Base-by-base conservation (phyloP, 1,140 invertebrate genomes). In the Trachymyrmex septentrionalis region DNA sequence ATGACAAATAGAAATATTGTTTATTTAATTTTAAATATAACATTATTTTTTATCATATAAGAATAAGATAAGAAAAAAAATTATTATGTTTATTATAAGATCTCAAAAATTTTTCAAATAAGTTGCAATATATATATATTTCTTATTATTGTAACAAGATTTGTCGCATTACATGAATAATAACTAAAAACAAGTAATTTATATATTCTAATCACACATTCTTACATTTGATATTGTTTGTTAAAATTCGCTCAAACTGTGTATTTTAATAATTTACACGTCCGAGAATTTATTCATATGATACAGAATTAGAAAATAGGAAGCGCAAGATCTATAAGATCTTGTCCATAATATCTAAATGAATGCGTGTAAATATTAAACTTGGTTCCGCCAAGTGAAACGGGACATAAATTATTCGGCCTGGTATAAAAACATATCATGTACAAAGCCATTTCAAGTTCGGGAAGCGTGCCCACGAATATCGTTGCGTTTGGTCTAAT, bases 391-490 rank as follows among this genome's bases (percentile, higher is more conserved):
- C 96, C 96, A n/a, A 98, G 94, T 61, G 96, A 96, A 44, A 98
- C 94, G 3, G 97, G 96, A 91, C 98, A 98, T 48, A 96, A 95
- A 86, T 96, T 94, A 92, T 98, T 97, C 1, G 97, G 96, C 78
- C 97, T 96, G 3, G 97, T 95, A 10, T 98, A 95, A 92, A 97
- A 98, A 92, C 98, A 99, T 30, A 98, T 96, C 0, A 98, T 98
- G 92, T 99, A 99, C 1, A 99, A 94, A 24, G 98, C 97, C 94
- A 99, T 96, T 95, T 99, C 98, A 90, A 99, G 96, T 95, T 99
- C 99, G 0, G 98, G 99, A 87, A 98, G 97, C 9, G 98, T 99
- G 19, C 98, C 98, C 81, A 99, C 96, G 89, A 99, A 98, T 95
- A 99, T 96, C 1, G 97, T 96, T 67, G 97, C 97, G 3, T 98